A percentile compares a stretch with the other conserved stretches of the same genome.
Evolutionary conservation across 2,888 invertebrate genomes (phyloP).

Genomic region (Tenthredo livida): DNA sequence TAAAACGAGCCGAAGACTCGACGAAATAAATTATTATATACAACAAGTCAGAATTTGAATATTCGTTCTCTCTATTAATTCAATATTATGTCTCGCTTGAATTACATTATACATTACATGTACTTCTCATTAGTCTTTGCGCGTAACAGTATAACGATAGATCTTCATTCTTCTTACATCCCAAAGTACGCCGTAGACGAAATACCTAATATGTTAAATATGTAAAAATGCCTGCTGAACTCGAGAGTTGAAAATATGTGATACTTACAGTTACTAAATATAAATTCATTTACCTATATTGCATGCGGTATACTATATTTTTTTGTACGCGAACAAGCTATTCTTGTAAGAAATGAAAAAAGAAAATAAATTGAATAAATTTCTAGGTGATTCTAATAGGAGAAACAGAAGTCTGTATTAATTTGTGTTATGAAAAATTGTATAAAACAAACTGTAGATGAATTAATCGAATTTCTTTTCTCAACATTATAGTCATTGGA

Average conservation of each 20-base stretch:
- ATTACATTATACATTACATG: not conserved
- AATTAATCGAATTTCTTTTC: not conserved
- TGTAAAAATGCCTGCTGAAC: not conserved
- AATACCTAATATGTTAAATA: not conserved
- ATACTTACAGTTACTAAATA: constrained; percentile 37
- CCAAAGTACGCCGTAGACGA: not conserved
- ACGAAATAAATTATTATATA: not conserved
- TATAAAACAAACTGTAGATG: constrained; percentile 2
- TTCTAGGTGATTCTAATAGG: not conserved
- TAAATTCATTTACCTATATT: constrained; percentile 7
- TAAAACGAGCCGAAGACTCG: constrained; percentile 16
- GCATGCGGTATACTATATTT: constrained; percentile 33
- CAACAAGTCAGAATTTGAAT: not conserved
- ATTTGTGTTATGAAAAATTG: constrained; percentile 2
- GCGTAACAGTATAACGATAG: not conserved
- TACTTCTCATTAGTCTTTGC: not conserved
- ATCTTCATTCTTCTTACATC: not conserved
- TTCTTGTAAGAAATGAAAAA: constrained; percentile 9
- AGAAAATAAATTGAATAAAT: not conserved
- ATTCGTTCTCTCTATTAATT: too few species aligned
- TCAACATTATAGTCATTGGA: not conserved
- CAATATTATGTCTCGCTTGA: not conserved
- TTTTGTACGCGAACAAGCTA: constrained; percentile 22
- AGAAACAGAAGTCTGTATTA: not conserved
- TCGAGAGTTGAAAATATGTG: constrained; percentile 27